Conservation (phyloP, 92 coral and sea anemone species). For the Siderastrea siderea region DNA sequence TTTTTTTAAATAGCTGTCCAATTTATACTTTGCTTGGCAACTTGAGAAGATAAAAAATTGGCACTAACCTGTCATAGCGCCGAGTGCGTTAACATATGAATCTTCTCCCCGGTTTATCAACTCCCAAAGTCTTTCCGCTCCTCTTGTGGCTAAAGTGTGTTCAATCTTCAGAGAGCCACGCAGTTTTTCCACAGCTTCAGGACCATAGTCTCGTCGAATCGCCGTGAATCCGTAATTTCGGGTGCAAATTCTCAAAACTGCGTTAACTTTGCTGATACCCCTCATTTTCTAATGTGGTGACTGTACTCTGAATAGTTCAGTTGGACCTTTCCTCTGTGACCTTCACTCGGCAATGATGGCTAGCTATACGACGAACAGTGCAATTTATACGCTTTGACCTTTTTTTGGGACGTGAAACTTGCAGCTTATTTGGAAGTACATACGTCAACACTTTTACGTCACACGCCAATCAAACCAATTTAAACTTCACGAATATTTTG, state of each 20-base stretch:
- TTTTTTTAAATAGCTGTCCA: background rate
- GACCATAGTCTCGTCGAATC: conserved; percentile 86
- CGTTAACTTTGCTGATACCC: conserved; percentile 6
- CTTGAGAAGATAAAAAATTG: background rate
- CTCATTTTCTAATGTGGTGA: background rate
- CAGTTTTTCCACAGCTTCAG: conserved; percentile 82
- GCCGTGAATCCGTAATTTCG: conserved; percentile 88
- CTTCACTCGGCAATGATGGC: conserved; percentile 13
- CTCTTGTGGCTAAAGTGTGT: conserved; percentile 89
- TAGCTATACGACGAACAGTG: background rate
- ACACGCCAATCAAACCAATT: conserved; percentile 3
- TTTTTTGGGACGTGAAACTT: conserved; percentile 15
- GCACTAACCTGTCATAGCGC: conserved; percentile 92
- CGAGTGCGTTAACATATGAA: conserved; percentile 87
- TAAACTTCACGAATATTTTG: background rate
- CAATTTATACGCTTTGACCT: conserved; percentile 5
- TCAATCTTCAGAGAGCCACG: conserved; percentile 88
- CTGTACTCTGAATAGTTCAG: background rate
- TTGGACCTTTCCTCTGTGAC: background rate
- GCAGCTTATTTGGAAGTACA: conserved; percentile 29
- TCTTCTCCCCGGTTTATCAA: conserved; percentile 79
- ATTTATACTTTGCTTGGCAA: too few relatives aligned
- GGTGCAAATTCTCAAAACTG: conserved; percentile 57
- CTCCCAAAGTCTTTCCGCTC: conserved; percentile 89
- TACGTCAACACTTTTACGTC: conserved; percentile 42